Evolutionary conservation across 2,113 vertebrate genomes (phyloP), one percentile per base, ranked within the genome.

Genomic region (Eudyptes chrysolophus): DNA sequence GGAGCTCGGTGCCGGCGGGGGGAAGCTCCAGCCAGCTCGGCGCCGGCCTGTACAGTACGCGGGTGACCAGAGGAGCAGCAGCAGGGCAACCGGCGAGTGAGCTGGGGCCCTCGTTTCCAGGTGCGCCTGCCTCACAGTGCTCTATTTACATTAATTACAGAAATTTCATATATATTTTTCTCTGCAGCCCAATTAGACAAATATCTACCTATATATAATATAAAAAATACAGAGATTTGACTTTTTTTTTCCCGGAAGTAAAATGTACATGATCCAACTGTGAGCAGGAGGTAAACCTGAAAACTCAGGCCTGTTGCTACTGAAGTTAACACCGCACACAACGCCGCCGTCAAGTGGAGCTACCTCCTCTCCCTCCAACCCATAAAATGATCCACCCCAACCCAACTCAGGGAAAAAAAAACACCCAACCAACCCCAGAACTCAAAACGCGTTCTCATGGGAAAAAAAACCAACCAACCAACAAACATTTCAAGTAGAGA

Each of bases 141-240:
- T 85, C 91, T 54, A 74, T 75, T 78, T 57, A 84, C 29, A 94
- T 74, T 58, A 94, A 76, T 96, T 78, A 94, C 85, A 98, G 64
- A 13, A 38, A 76, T 93, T 76, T 87, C 65, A 83, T 11, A 57
- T 10, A 52, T 17, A 76, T 16, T 84, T 84, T 82, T 95, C 95
- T 96, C 90, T 94, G 84, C 22, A 94, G 94, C 94, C 97, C 97
- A 95, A 97, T 97, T 81, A 95, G 92, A 96, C 84, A 96, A 97
- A 97, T 94, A 93, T 69, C 92, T 97, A 97, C 74, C 71, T 97
- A 68, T 97, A 79, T 97, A 98, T 34, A 91, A 96, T 98, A 97
- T 98, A 98, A 98, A 98, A 98, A 98, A 98, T 97, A 98, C 94
- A 98, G 97, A 96, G 80, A 97, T 98, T 94, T 98, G 94, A 77